These are phyloP conservation scores for Onchidella celtica DNA, from an alignment of 2,888 invertebrate species.

Conservation along the genomic window DNA sequence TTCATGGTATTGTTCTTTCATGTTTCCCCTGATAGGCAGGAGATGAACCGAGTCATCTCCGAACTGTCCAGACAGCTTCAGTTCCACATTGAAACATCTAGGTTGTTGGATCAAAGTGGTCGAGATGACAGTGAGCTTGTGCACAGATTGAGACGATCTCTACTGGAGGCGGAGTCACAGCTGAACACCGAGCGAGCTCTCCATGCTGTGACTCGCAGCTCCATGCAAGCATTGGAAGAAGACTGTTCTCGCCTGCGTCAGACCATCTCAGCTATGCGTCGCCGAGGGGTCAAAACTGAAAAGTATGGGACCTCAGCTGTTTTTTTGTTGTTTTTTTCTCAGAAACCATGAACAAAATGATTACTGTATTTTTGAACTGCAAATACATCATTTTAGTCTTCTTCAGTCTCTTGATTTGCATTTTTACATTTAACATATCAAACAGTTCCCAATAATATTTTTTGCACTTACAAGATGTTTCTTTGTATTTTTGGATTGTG, in stretches of 20 bases:
- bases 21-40: too few relatives aligned
- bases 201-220: constrained; percentile 73
- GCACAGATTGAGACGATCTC: constrained; percentile 62
- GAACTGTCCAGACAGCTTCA: constrained; percentile 71
- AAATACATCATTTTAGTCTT: too few relatives aligned
- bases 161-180: constrained; percentile 67
- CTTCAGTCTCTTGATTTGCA: too few relatives aligned
- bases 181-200: constrained; percentile 74
- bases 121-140: constrained; percentile 58
- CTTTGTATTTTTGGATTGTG: too few relatives aligned
- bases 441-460: too few relatives aligned
- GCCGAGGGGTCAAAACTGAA: constrained; percentile 60
- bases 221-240: constrained; percentile 72
- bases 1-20: not conserved
- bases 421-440: too few relatives aligned
- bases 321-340: too few relatives aligned
- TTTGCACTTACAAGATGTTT: too few relatives aligned
- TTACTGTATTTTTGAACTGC: too few relatives aligned
- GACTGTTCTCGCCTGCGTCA: constrained; percentile 72
- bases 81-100: constrained; percentile 65
- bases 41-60: constrained; percentile 73
- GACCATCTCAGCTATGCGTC: constrained; percentile 63
- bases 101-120: constrained; percentile 51
- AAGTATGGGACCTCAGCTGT: constrained; percentile 62
- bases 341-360: too few relatives aligned